Conservation (phyloP, 2,797 vertebrate genomes). For the Lepilemur septentrionalis region DNA sequence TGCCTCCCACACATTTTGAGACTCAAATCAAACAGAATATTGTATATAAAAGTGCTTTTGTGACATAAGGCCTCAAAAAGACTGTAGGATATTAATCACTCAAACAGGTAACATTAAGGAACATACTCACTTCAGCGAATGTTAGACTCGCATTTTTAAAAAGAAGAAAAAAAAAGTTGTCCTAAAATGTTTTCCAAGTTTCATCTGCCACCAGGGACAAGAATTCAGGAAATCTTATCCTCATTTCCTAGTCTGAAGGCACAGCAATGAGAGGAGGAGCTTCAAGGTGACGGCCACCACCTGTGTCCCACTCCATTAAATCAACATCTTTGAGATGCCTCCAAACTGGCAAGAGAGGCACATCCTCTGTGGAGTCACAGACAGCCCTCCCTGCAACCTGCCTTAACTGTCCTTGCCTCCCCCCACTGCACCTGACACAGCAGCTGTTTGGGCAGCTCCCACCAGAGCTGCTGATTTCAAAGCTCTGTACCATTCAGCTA, state of each 20-base stretch:
- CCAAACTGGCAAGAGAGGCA: slow-evolving; percentile 71
- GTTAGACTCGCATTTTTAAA: background rate
- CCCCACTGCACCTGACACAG: slow-evolving; percentile 90
- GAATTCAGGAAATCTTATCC: slow-evolving; percentile 60
- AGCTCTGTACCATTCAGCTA: slow-evolving; percentile 85
- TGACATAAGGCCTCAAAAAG: background rate
- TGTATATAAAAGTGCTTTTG: background rate
- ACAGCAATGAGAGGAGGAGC: slow-evolving; percentile 28
- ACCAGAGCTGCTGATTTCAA: slow-evolving; percentile 87
- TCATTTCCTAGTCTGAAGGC: slow-evolving; percentile 65
- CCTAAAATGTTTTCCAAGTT: background rate
- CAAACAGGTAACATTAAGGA: background rate
- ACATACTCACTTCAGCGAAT: background rate
- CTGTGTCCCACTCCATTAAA: slow-evolving; percentile 68
- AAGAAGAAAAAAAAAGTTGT: background rate
- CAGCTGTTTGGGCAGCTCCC: slow-evolving; percentile 88
- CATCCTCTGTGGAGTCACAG: slow-evolving; percentile 68
- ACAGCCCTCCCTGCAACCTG: slow-evolving; percentile 86
- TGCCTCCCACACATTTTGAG: background rate
- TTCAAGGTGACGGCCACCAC: slow-evolving; percentile 72
- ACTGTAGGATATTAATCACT: background rate
- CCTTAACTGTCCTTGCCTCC: slow-evolving; percentile 77
- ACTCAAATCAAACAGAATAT: background rate
- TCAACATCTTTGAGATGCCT: slow-evolving; percentile 76
- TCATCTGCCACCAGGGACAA: slow-evolving; percentile 38